Evolutionary conservation across 2,113 vertebrate species (phyloP).

Genomic region (Amphilophus citrinellus): DNA sequence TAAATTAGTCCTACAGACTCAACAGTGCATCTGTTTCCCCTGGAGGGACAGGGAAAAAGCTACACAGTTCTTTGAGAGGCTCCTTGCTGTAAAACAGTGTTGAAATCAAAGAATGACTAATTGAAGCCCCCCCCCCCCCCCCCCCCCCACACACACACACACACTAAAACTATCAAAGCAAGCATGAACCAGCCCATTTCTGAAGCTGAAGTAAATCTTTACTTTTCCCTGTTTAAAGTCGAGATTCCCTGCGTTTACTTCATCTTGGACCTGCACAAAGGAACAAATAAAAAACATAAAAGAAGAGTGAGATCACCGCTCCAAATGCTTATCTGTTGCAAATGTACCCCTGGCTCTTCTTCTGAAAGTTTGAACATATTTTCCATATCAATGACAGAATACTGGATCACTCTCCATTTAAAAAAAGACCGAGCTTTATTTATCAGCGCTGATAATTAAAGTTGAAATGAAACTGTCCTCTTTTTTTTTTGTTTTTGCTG

Average conservation of each 20-base stretch:
- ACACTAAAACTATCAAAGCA: neutral
- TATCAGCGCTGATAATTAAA: neutral
- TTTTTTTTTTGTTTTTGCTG: neutral
- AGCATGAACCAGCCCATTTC: slow-evolving; percentile 80
- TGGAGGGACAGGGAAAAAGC: slow-evolving; percentile 88
- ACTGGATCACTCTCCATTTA: slow-evolving; percentile 85
- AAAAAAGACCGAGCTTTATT: neutral
- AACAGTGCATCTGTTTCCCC: slow-evolving; percentile 85
- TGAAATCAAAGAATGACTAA: neutral
- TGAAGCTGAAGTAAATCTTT: slow-evolving; percentile 92
- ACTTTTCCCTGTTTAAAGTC: slow-evolving; percentile 80
- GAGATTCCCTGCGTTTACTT: slow-evolving; percentile 84
- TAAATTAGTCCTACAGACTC: too few species aligned
- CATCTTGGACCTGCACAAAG: slow-evolving; percentile 87
- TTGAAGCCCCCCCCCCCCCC: neutral
- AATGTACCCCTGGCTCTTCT: slow-evolving; percentile 87
- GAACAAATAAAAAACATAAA: neutral
- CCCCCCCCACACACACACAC: too few species aligned
- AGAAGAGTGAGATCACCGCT: too few species aligned
- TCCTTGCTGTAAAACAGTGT: slow-evolving; percentile 80
- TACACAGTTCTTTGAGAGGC: slow-evolving; percentile 84
- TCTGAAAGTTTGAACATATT: slow-evolving; percentile 94
- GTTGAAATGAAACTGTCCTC: neutral
- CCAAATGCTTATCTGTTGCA: neutral
- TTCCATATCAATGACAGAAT: slow-evolving; percentile 94